A percentile compares a stretch with the other conserved stretches of the same genome.
These are phyloP conservation scores for Iphiclides podalirius DNA, from an alignment of 2,888 invertebrate species.

Conservation along the genomic window DNA sequence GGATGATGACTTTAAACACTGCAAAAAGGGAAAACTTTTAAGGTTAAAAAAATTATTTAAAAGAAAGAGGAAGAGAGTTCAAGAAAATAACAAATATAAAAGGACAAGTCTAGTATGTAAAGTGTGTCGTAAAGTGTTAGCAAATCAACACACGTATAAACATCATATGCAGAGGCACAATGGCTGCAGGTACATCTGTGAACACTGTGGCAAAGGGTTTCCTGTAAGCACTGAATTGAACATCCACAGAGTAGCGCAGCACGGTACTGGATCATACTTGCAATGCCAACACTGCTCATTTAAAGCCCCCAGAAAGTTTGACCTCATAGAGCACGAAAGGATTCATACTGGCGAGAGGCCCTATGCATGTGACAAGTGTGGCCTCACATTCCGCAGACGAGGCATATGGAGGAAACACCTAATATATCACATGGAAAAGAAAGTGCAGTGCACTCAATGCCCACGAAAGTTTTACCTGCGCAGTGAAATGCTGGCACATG, in stretches of 20 bases:
- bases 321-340: constrained; percentile 58
- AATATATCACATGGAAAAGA: constrained; percentile 61
- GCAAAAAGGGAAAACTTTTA: constrained; percentile 15
- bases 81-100: constrained; percentile 19
- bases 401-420: constrained; percentile 64
- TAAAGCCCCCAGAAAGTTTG: constrained; percentile 52
- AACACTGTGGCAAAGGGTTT: constrained; percentile 63
- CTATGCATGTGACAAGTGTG: constrained; percentile 66
- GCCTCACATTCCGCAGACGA: constrained; percentile 59
- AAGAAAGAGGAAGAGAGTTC: not conserved
- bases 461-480: constrained; percentile 53
- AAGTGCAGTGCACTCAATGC: constrained; percentile 54
- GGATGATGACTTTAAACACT: constrained; percentile 8
- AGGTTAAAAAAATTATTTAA: constrained; percentile 14
- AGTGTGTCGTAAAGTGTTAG: constrained; percentile 51
- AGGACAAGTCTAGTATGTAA: constrained; percentile 41
- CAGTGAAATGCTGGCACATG: constrained; percentile 53
- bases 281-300: constrained; percentile 58
- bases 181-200: constrained; percentile 55
- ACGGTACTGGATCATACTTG: constrained; percentile 52
- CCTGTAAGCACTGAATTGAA: constrained; percentile 46
- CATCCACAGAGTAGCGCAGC: constrained; percentile 51
- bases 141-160: constrained; percentile 48
- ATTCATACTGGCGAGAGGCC: constrained; percentile 67
- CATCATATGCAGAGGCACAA: constrained; percentile 64